Percentiles rank a stretch among this genome's conserved stretches.
phyloP scores from a whole-genome alignment of 35 echinoderm and acorn worm genomes.

The Heliocidaris erythrogramma region DNA sequence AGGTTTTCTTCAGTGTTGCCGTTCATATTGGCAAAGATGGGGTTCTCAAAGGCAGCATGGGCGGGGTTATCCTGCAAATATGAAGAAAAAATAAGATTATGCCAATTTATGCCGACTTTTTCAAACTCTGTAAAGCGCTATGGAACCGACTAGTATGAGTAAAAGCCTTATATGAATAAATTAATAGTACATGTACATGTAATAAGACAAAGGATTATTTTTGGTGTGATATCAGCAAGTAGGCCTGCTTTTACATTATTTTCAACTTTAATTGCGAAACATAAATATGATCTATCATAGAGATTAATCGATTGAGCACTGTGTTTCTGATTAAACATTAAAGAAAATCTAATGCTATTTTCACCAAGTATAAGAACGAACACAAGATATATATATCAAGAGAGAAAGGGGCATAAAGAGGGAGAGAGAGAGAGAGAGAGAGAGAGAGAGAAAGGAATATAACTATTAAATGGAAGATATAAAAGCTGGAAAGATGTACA shows the following conservation, averaged over 20 bases:
- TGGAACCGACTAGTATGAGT: too few relatives aligned
- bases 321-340: not conserved
- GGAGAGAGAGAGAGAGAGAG: not conserved
- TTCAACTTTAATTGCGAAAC: not conserved
- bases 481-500: too few relatives aligned
- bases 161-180: too few relatives aligned
- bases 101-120: too few relatives aligned
- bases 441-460: not conserved
- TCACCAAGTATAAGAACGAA: not conserved
- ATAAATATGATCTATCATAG: not conserved
- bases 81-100: not conserved
- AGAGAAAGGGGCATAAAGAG: not conserved
- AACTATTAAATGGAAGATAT: too few relatives aligned
- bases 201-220: not conserved
- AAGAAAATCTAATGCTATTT: not conserved
- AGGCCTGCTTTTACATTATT: not conserved
- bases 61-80: not conserved
- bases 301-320: not conserved
- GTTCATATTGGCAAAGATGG: not conserved
- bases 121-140: too few relatives aligned
- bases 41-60: constrained; percentile 22
- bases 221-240: not conserved
- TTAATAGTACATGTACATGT: too few relatives aligned
- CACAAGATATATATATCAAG: too few relatives aligned
- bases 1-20: not conserved